These are phyloP conservation scores for Pleuronectes platessa DNA, from an alignment of 2,113 vertebrate species.

Conservation along the genomic window DNA sequence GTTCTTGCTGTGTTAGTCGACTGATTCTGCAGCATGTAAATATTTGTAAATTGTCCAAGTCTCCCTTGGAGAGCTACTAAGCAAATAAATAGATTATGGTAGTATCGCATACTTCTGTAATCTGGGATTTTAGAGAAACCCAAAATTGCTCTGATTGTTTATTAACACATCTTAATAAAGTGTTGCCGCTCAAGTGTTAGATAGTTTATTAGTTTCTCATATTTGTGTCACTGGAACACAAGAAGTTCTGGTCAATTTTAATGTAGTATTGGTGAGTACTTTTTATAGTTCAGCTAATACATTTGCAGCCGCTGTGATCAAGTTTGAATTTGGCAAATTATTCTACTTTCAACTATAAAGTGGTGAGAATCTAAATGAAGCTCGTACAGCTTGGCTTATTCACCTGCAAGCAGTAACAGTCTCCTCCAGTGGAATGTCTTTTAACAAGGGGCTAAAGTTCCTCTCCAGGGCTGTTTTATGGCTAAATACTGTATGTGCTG, in stretches of 20 bases:
- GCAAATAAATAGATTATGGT: not conserved
- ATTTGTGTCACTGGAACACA: not conserved
- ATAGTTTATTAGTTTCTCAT: not conserved
- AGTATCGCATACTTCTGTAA: not conserved
- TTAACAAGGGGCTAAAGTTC: too few species aligned
- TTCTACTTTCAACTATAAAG: too few species aligned
- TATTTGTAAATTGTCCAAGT: not conserved
- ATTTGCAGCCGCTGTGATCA: not conserved
- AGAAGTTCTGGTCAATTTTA: not conserved
- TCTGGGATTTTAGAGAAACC: not conserved
- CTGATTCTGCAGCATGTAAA: not conserved
- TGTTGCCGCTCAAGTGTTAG: not conserved
- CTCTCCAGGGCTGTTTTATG: too few species aligned
- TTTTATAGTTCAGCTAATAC: not conserved
- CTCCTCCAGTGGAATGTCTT: too few species aligned
- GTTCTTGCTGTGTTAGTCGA: not conserved
- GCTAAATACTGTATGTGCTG: constrained; percentile 1
- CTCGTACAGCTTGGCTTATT: too few species aligned
- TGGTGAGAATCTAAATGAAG: too few species aligned
- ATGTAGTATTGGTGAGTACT: too few species aligned
- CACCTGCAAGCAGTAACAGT: too few species aligned
- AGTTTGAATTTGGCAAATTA: too few species aligned
- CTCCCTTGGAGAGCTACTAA: not conserved
- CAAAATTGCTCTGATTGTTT: not conserved
- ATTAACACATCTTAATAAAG: not conserved